These are phyloP conservation scores for Homarus americanus DNA, from an alignment of 1,140 invertebrate species.

Conservation along the genomic window DNA sequence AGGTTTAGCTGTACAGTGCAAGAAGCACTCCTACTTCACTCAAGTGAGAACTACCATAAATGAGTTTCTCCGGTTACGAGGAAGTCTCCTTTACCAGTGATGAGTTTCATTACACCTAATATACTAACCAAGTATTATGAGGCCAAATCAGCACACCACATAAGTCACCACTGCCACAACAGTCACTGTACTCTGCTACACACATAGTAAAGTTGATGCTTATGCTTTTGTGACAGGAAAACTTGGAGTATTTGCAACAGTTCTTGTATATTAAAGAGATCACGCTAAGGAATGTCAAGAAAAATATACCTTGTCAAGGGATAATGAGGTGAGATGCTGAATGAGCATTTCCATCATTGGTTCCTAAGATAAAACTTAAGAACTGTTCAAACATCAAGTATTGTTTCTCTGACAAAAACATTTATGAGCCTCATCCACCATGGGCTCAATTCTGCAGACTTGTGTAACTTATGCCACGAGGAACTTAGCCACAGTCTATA, in stretches of 20 bases:
- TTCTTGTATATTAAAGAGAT: conserved; percentile 13
- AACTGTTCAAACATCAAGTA: background rate
- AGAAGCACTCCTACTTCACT: background rate
- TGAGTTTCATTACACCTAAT: background rate
- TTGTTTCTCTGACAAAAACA: background rate
- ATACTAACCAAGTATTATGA: background rate
- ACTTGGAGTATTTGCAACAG: conserved; percentile 1
- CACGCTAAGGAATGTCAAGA: conserved; percentile 10
- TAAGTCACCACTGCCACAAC: conserved; percentile 17
- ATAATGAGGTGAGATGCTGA: background rate
- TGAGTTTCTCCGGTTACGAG: background rate
- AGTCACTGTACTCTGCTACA: background rate
- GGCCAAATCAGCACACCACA: conserved; percentile 14
- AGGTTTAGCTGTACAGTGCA: conserved; percentile 11
- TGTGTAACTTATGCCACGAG: conserved; percentile 7
- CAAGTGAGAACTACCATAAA: background rate
- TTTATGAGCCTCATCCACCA: background rate
- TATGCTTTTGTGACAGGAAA: background rate
- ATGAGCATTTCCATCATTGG: background rate
- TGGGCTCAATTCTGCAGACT: background rate
- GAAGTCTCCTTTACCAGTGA: background rate
- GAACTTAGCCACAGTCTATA: background rate
- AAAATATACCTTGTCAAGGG: conserved; percentile 20
- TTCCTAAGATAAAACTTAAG: background rate
- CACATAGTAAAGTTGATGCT: background rate